Conservation (phyloP, 2,888 invertebrate species). For the Polyploca ridens region DNA sequence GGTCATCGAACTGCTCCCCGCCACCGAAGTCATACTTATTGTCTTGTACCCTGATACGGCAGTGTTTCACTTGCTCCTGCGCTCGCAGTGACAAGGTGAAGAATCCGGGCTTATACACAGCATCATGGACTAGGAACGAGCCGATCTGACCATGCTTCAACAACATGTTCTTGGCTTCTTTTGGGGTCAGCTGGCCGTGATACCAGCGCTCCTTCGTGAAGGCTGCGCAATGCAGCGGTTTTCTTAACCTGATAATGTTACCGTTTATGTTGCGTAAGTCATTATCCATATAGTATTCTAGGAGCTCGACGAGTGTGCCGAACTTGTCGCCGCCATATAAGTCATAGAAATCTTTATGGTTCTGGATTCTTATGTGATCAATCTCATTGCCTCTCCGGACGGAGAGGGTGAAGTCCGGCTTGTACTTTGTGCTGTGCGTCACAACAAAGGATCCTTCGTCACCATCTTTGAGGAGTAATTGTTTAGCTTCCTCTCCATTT, state of each 20-base stretch:
- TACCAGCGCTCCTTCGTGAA: constrained; percentile 99
- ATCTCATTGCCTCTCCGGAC: constrained; percentile 97
- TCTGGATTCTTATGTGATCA: constrained; percentile 99
- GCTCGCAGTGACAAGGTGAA: constrained; percentile 97
- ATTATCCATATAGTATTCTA: constrained; percentile 99
- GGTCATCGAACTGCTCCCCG: constrained; percentile 95
- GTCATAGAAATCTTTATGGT: constrained; percentile 98
- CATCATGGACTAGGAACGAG: constrained; percentile 98
- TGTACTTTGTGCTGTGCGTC: constrained; percentile 97
- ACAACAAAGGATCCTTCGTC: constrained; percentile 98
- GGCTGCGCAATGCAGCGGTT: constrained; percentile 97
- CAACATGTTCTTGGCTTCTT: constrained; percentile 96
- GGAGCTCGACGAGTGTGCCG: constrained; percentile 97
- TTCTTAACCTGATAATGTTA: constrained; percentile 95
- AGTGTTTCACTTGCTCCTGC: constrained; percentile 97
- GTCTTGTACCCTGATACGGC: constrained; percentile 97
- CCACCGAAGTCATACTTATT: constrained; percentile 98
- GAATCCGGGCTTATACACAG: constrained; percentile 98
- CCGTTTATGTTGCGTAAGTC: constrained; percentile 98
- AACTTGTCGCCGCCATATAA: constrained; percentile 99
- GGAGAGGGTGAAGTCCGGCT: constrained; percentile 98
- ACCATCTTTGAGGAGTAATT: constrained; percentile 95
- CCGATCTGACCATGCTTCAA: constrained; percentile 98
- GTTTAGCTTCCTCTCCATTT: constrained; percentile 97
- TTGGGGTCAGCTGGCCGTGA: constrained; percentile 96